Evolutionary conservation across 2,113 vertebrate genomes (phyloP), one percentile per base, ranked within the genome.

Genomic region (Scatophagus argus): DNA sequence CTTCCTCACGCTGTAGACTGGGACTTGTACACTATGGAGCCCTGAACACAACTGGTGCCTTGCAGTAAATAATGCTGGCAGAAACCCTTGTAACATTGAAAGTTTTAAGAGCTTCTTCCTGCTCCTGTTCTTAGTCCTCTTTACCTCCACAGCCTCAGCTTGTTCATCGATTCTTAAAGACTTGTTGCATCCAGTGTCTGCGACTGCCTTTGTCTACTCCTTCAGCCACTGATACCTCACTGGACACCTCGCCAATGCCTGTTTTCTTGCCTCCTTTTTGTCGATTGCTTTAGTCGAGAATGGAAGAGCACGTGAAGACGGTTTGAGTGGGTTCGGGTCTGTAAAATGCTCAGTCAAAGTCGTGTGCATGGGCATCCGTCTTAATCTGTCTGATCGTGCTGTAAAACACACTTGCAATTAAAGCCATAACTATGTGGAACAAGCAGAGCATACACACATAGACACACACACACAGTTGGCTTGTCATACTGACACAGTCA

Each of bases 391-490:
- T 76, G 73, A 72, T 79, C 61, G 44, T 39, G 73, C 76, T 82
- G 81, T 74, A 81, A 81, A 83, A 84, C 86, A 85, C 5, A 25
- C 47, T 41, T 41, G 58, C 84, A 89, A 86, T 84, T 84, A 77
- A 79, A 69, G 58, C 83, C 68, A 49, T 72, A 81, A 82, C 64
- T 58, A 70, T 65, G 77, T 67, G 80, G 82, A 89, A 88, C 81
- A 77, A 85, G 70, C 38, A 25, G 71, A 73, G 74, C 74, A 58
- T 55, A 61, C 58, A 64, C 49, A 39, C 60, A 13, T 44, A 56
- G 32, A 44, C 66, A 55, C 54, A 79, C 65, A 67, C 81, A 76
- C 82, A 49, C 46, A 76, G 72, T 75, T 67, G 6, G 73, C 60
- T 62, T 77, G 82, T 85, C 78, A 85, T 25, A 69, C 79, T 77